Conservation (phyloP, 2,113 vertebrate genomes). For the Conger conger region DNA sequence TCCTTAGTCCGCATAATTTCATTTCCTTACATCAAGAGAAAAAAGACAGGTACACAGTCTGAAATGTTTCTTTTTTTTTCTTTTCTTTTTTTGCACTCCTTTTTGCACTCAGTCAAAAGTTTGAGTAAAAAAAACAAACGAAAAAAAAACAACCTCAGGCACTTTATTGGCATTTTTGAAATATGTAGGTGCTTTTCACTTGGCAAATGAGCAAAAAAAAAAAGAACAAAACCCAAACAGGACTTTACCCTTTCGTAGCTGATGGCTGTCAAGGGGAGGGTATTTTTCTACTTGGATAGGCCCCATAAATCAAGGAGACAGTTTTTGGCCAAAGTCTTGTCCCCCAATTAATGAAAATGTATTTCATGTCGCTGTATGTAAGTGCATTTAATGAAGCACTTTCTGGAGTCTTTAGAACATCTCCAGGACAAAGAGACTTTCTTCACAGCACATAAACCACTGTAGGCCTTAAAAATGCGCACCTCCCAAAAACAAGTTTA, state of each 20-base stretch:
- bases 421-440: neutral
- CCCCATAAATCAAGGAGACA: neutral
- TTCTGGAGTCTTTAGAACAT: neutral
- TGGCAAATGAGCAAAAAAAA: neutral
- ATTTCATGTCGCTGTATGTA: neutral
- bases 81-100: neutral
- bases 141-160: slow-evolving; percentile 14
- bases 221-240: neutral
- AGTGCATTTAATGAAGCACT: neutral
- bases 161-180: slow-evolving; percentile 15
- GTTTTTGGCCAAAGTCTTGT: slow-evolving; percentile 5
- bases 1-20: neutral
- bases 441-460: neutral
- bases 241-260: neutral
- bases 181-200: neutral
- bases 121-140: neutral
- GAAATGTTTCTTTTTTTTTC: slow-evolving; percentile 12
- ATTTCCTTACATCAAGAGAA: neutral
- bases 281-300: neutral
- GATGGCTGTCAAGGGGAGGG: neutral
- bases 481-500: neutral
- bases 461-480: neutral
- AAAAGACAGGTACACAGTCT: slow-evolving; percentile 3
- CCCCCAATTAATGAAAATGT: neutral
- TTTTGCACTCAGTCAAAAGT: slow-evolving; percentile 13